A percentile compares a stretch with the other conserved stretches of the same genome.
Conservation (phyloP, 2,888 invertebrate genomes). For the Cataglyphis cursor region DNA sequence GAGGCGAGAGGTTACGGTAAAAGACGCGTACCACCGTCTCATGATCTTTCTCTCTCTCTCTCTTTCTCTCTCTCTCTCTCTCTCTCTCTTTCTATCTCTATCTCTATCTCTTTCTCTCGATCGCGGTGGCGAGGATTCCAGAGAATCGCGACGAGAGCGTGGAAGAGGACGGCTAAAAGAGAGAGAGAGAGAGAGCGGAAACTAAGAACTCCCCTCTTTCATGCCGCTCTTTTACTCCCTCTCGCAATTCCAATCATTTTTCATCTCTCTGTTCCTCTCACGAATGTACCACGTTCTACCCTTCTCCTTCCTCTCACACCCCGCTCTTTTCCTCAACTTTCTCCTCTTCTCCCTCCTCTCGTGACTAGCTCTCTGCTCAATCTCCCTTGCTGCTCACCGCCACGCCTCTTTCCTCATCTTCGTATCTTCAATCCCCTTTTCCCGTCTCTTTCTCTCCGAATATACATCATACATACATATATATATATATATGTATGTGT, state of each 20-base stretch:
- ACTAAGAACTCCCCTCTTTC: slow-evolving; percentile 16
- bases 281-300: not conserved
- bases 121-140: slow-evolving; percentile 52
- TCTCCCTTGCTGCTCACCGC: slow-evolving; percentile 39
- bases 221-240: slow-evolving; percentile 32
- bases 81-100: slow-evolving; percentile 27
- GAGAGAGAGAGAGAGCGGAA: slow-evolving; percentile 36
- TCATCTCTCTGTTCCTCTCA: slow-evolving; percentile 16
- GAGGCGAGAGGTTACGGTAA: slow-evolving; percentile 59
- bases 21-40: slow-evolving; percentile 43
- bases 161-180: slow-evolving; percentile 76
- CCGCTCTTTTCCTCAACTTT: slow-evolving; percentile 8
- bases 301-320: slow-evolving; percentile 11
- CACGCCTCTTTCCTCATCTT: slow-evolving; percentile 39
- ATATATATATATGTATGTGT: not conserved
- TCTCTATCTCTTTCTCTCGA: slow-evolving; percentile 6
- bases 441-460: not conserved
- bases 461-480: not conserved
- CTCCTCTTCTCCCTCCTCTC: slow-evolving; percentile 36
- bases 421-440: slow-evolving; percentile 34
- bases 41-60: no score
- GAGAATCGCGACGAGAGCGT: slow-evolving; percentile 59
- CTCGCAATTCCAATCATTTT: slow-evolving; percentile 39
- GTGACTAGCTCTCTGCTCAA: slow-evolving; percentile 40
- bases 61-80: not conserved